Evolutionary conservation across 2,888 invertebrate genomes (phyloP).

Genomic region (Eudasyphora cyanicolor): DNA sequence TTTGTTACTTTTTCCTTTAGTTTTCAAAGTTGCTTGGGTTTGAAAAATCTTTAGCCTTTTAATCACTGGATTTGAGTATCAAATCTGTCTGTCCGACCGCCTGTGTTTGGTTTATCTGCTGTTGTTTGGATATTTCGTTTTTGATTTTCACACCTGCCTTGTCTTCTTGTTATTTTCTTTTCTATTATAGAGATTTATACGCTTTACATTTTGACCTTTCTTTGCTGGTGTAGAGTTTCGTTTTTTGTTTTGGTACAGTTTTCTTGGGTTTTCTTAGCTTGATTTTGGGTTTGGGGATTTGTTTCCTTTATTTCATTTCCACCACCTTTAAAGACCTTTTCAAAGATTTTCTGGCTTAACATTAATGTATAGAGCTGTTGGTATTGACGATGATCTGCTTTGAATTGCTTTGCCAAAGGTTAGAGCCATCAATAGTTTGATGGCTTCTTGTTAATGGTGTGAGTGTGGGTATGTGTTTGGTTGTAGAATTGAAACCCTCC

Average conservation of each 20-base stretch:
- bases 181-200: too few relatives aligned
- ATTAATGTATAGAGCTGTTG: too few relatives aligned
- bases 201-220: constrained; percentile 6
- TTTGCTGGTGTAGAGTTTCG: background rate
- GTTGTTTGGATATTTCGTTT: background rate
- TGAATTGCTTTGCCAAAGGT: background rate
- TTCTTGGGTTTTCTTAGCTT: background rate
- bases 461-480: background rate
- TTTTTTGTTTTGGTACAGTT: constrained; percentile 42
- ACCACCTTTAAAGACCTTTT: background rate
- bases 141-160: background rate
- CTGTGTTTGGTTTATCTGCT: background rate
- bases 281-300: too few relatives aligned
- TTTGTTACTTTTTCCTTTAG: too few relatives aligned
- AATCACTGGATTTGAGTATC: background rate
- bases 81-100: background rate
- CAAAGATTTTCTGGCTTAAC: background rate
- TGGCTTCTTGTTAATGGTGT: background rate
- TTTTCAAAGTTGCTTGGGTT: too few relatives aligned
- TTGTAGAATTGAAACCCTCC: background rate
- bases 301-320: background rate
- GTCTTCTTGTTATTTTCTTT: too few relatives aligned
- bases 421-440: constrained; percentile 3
- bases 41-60: background rate
- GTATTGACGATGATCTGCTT: background rate